Evolutionary conservation across 2,797 vertebrate genomes (phyloP).

Genomic region (Oophaga sylvatica): DNA sequence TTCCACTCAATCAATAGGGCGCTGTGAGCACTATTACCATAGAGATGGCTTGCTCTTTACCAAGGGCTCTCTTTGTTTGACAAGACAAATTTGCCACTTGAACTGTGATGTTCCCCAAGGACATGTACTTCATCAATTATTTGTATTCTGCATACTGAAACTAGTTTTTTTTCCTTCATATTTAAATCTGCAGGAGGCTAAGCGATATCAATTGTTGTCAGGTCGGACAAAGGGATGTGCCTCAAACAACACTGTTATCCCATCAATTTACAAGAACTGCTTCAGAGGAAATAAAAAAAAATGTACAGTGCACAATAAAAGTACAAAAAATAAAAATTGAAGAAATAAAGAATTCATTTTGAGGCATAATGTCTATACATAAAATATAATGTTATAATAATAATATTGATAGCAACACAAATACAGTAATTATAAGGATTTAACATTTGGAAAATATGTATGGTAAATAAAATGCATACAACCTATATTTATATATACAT

Average conservation of each 20-base stretch:
- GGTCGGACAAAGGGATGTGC: conserved; percentile 8
- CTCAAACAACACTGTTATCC: not conserved
- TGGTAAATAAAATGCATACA: too few species aligned
- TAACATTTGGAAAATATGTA: too few species aligned
- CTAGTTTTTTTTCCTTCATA: conserved; percentile 69
- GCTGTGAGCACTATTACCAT: conserved; percentile 80
- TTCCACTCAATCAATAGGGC: conserved; percentile 82
- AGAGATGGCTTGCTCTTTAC: conserved; percentile 79
- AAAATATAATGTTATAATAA: not conserved
- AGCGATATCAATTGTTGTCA: conserved; percentile 40
- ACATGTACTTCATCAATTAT: conserved; percentile 81
- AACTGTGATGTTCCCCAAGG: conserved; percentile 76
- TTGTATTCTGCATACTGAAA: conserved; percentile 75
- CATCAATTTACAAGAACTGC: conserved; percentile 31
- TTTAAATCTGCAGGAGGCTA: conserved; percentile 64
- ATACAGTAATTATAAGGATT: too few species aligned
- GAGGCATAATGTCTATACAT: too few species aligned
- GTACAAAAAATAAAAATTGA: not conserved
- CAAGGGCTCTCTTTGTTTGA: conserved; percentile 79
- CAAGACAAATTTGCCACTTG: conserved; percentile 80
- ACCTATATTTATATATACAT: too few species aligned
- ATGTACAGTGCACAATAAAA: not conserved
- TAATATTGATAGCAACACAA: not conserved
- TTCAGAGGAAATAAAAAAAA: not conserved
- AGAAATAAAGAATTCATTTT: not conserved